Evolutionary conservation across 2,113 vertebrate species (phyloP).

Genomic region (Emydura subglobosa): DNA sequence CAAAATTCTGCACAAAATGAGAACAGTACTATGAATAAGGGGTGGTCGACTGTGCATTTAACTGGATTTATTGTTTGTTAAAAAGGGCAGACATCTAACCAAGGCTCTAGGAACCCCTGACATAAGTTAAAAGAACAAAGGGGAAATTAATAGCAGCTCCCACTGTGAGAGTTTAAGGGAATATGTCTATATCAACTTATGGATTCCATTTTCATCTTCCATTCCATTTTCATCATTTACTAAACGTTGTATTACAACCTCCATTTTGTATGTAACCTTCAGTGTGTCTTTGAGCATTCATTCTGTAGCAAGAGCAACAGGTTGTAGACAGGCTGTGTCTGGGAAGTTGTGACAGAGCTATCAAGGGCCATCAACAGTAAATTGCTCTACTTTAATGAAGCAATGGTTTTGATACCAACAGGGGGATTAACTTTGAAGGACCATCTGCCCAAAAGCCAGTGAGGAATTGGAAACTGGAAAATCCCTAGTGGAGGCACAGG

Average conservation of each 20-base stretch:
- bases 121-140: not conserved
- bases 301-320: not conserved
- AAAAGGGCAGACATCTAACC: not conserved
- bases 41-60: not conserved
- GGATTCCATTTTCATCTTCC: not conserved
- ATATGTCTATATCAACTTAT: not conserved
- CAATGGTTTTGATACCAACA: constrained; percentile 6
- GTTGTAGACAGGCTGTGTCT: not conserved
- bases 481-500: not conserved
- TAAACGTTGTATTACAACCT: not conserved
- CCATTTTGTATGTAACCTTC: not conserved
- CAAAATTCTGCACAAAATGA: not conserved
- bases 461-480: not conserved
- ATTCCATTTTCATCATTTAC: not conserved
- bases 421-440: constrained; percentile 24
- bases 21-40: not conserved
- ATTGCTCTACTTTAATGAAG: constrained; percentile 45
- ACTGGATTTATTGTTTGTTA: not conserved
- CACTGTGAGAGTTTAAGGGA: not conserved
- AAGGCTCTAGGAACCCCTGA: not conserved
- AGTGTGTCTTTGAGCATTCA: not conserved
- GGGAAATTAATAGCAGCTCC: not conserved
- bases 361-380: constrained; percentile 4
- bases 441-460: not conserved
- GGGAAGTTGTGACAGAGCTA: not conserved